These are phyloP conservation scores for Drosophila littoralis DNA, from an alignment of 1,140 invertebrate genomes.

Conservation along the genomic window DNA sequence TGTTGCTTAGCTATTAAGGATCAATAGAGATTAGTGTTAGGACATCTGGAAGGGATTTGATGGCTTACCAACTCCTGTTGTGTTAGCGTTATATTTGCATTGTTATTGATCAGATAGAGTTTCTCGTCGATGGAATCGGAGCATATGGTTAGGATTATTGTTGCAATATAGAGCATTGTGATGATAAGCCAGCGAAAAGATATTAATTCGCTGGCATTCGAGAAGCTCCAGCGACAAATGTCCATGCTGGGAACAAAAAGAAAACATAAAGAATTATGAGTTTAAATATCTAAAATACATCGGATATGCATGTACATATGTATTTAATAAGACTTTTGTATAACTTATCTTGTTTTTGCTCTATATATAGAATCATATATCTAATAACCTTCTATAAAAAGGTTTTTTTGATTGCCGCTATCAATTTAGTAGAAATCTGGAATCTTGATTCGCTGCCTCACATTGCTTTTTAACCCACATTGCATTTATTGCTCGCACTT, in stretches of 20 bases:
- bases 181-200: slow-evolving; percentile 84
- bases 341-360: too few relatives aligned
- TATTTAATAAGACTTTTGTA: too few relatives aligned
- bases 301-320: too few relatives aligned
- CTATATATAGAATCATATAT: too few relatives aligned
- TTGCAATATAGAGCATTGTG: slow-evolving; percentile 84
- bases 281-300: background rate
- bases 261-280: background rate
- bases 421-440: too few relatives aligned
- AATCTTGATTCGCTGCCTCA: too few relatives aligned
- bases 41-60: background rate
- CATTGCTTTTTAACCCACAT: too few relatives aligned
- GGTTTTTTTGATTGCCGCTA: too few relatives aligned
- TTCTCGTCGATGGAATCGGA: slow-evolving; percentile 82
- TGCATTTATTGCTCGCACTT: background rate
- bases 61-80: slow-evolving; percentile 77
- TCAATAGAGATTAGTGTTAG: background rate
- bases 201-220: slow-evolving; percentile 79
- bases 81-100: slow-evolving; percentile 77
- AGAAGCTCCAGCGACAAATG: slow-evolving; percentile 81
- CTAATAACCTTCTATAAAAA: too few relatives aligned
- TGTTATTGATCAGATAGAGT: slow-evolving; percentile 75
- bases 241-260: slow-evolving; percentile 69
- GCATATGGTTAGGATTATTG: slow-evolving; percentile 84
- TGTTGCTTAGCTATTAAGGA: slow-evolving; percentile 64